These are phyloP conservation scores for Temnothorax ravouxi DNA, from an alignment of 2,888 invertebrate genomes.

Conservation along the genomic window DNA sequence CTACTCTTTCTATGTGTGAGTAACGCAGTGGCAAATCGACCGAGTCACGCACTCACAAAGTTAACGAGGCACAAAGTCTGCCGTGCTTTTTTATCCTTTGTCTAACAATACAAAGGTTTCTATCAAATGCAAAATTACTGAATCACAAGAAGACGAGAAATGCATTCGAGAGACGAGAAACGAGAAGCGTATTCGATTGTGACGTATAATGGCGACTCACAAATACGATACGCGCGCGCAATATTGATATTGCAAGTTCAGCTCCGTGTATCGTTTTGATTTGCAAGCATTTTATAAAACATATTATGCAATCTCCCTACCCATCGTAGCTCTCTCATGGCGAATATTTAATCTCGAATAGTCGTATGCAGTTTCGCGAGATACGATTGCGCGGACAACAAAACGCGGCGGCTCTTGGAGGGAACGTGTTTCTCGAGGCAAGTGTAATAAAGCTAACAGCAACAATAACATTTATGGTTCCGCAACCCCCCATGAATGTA, in stretches of 20 bases:
- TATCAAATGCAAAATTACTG: constrained; percentile 4
- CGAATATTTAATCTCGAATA: constrained; percentile 12
- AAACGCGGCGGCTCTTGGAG: not conserved
- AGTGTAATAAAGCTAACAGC: constrained; percentile 62
- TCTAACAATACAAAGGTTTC: constrained; percentile 50
- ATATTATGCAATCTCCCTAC: not conserved
- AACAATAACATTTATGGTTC: constrained; percentile 65
- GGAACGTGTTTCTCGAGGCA: constrained; percentile 11
- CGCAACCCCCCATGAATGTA: constrained; percentile 55
- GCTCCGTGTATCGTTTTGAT: not conserved
- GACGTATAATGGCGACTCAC: not conserved
- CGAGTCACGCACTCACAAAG: constrained; percentile 57
- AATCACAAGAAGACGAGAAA: not conserved
- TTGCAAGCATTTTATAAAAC: constrained; percentile 16
- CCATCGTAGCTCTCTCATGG: not conserved
- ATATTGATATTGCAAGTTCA: not conserved
- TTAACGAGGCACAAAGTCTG: constrained; percentile 58
- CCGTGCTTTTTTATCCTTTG: constrained; percentile 57
- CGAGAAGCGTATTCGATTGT: not conserved
- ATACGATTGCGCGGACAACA: not conserved
- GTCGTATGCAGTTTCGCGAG: not conserved
- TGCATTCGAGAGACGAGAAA: not conserved
- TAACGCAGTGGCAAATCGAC: constrained; percentile 36
- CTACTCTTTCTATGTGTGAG: constrained; percentile 33
- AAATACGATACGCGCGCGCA: not conserved